These are phyloP conservation scores for Scelioninae gen. 1 DNA, from an alignment of 2,888 invertebrate genomes.

Conservation along the genomic window DNA sequence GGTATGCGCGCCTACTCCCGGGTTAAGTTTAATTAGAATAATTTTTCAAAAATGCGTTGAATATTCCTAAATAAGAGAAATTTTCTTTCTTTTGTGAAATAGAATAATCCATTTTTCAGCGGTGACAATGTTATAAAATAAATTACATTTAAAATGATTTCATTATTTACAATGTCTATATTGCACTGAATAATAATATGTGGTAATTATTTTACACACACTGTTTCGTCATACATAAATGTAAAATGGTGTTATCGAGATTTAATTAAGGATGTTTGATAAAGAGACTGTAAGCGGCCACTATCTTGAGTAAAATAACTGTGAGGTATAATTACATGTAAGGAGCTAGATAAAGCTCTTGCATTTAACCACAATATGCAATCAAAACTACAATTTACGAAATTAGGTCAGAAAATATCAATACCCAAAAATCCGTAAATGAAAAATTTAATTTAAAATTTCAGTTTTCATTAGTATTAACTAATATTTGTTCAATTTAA, in stretches of 20 bases:
- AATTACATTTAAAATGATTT: too few relatives aligned
- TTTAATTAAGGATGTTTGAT: slow-evolving; percentile 9
- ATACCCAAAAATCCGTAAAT: too few relatives aligned
- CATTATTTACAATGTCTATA: neutral
- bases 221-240: neutral
- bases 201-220: neutral
- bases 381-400: neutral
- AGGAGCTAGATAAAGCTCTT: slow-evolving; percentile 12
- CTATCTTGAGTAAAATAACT: neutral
- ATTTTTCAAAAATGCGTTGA: too few relatives aligned
- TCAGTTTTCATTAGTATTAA: too few relatives aligned
- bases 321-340: slow-evolving; percentile 9
- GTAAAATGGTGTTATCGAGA: neutral
- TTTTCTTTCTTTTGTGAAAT: too few relatives aligned
- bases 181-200: neutral
- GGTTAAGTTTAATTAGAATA: too few relatives aligned
- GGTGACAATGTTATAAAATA: too few relatives aligned
- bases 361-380: neutral
- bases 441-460: too few relatives aligned
- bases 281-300: slow-evolving; percentile 1
- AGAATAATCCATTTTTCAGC: too few relatives aligned
- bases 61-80: too few relatives aligned
- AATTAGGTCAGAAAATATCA: slow-evolving; percentile 12
- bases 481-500: too few relatives aligned
- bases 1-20: too few relatives aligned